Conservation (phyloP, 2,113 vertebrate genomes). For the Symphodus melops region DNA sequence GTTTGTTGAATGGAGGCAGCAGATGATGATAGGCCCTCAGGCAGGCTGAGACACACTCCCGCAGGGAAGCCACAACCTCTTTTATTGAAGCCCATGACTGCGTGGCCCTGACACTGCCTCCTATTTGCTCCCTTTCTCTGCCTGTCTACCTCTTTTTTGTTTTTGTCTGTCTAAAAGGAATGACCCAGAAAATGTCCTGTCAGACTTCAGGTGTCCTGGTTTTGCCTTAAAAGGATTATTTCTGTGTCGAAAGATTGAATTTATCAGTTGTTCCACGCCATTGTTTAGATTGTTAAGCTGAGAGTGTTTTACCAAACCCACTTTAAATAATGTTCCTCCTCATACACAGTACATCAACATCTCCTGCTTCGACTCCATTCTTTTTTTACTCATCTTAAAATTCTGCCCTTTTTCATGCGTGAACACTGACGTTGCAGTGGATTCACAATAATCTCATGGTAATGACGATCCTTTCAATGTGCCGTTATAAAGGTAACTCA, state of each 20-base stretch:
- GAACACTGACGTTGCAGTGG: no score
- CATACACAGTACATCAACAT: not conserved
- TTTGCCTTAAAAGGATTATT: conserved; percentile 39
- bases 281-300: no score
- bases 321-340: not conserved
- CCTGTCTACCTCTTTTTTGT: conserved; percentile 8
- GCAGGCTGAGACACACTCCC: conserved; percentile 43
- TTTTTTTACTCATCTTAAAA: no score
- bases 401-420: no score
- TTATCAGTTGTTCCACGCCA: not conserved
- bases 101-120: conserved; percentile 27
- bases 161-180: not conserved
- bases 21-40: conserved; percentile 47
- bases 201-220: conserved; percentile 42
- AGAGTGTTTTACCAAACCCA: not conserved
- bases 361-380: no score
- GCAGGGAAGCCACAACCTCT: conserved; percentile 42
- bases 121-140: conserved; percentile 16
- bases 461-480: no score
- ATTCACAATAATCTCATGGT: no score
- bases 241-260: conserved; percentile 13
- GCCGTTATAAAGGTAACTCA: no score
- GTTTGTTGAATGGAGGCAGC: conserved; percentile 64
- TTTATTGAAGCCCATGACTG: conserved; percentile 41
- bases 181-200: conserved; percentile 42